Percentiles rank a stretch among this genome's conserved stretches.
These are phyloP conservation scores for Zaprionus taronus DNA, from an alignment of 1,140 invertebrate genomes.

Conservation along the genomic window DNA sequence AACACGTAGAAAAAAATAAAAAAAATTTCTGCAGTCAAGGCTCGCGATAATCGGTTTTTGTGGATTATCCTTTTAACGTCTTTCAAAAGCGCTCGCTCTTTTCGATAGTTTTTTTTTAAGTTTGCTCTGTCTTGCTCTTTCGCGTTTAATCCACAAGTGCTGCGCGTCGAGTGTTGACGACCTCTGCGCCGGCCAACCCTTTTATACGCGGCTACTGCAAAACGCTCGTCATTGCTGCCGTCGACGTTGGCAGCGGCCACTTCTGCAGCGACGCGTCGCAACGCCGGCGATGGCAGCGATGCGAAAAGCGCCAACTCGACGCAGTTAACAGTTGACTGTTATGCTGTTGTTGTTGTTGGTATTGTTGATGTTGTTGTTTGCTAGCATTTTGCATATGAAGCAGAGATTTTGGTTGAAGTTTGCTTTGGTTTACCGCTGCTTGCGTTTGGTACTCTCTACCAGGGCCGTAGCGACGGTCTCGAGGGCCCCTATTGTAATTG, in stretches of 20 bases:
- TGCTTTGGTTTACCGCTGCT: constrained; percentile 43
- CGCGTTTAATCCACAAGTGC: constrained; percentile 48
- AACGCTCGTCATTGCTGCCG: constrained; percentile 43
- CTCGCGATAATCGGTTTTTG: constrained; percentile 17
- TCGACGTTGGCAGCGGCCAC: constrained; percentile 13
- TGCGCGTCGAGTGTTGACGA: constrained; percentile 69
- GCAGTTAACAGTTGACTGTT: constrained; percentile 39
- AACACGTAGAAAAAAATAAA: constrained; percentile 31
- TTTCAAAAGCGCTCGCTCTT: neutral
- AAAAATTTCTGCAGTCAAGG: constrained; percentile 7
- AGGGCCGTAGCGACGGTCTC: too few relatives aligned
- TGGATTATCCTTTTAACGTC: constrained; percentile 25
- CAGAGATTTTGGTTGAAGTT: constrained; percentile 43
- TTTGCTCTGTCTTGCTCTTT: constrained; percentile 2
- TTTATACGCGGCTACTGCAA: constrained; percentile 68
- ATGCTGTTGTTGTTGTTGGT: constrained; percentile 15
- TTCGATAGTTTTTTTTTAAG: neutral
- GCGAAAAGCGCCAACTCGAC: constrained; percentile 60
- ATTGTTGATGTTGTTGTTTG: constrained; percentile 16
- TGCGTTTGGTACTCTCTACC: constrained; percentile 6
- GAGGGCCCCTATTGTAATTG: too few relatives aligned
- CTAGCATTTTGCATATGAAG: constrained; percentile 49
- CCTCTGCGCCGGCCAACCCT: constrained; percentile 70
- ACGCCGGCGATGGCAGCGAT: constrained; percentile 45
- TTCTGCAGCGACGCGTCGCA: constrained; percentile 8